Evolutionary conservation across 2,888 invertebrate genomes (phyloP).

Genomic region (Tiliacea citrago): DNA sequence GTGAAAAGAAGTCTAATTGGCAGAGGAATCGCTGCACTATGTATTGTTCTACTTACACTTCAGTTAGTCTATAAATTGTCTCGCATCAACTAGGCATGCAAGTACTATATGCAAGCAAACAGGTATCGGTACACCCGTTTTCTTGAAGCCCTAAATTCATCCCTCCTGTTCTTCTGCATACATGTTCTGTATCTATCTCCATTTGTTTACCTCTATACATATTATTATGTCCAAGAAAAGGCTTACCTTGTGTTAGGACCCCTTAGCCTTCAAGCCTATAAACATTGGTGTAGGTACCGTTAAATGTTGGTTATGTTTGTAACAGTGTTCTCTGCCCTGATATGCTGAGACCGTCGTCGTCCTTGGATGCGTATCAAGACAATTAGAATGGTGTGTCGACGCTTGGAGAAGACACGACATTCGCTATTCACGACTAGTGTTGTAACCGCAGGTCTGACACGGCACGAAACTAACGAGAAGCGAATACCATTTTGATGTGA

Average conservation of each 20-base stretch:
- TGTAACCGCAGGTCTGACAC: slow-evolving; percentile 16
- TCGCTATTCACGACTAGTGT: slow-evolving; percentile 43
- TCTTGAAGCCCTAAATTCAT: not conserved
- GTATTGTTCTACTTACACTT: no score
- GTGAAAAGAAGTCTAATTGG: no score
- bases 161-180: not conserved
- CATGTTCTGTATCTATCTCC: not conserved
- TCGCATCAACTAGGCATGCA: not conserved
- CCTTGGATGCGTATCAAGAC: slow-evolving; percentile 17
- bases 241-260: not conserved
- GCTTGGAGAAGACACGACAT: slow-evolving; percentile 28
- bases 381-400: slow-evolving; percentile 38
- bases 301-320: not conserved
- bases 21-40: no score
- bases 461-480: slow-evolving; percentile 14
- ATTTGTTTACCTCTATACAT: not conserved
- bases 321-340: not conserved
- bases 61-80: not conserved
- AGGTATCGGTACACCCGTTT: not conserved
- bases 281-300: not conserved
- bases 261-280: not conserved
- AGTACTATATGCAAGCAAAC: no score
- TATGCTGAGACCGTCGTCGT: not conserved
- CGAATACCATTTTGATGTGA: slow-evolving; percentile 16
- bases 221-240: not conserved